Evolutionary conservation across 2,888 invertebrate species (phyloP), one percentile per base, ranked within the genome.

Genomic region (Chrysolina americana): DNA sequence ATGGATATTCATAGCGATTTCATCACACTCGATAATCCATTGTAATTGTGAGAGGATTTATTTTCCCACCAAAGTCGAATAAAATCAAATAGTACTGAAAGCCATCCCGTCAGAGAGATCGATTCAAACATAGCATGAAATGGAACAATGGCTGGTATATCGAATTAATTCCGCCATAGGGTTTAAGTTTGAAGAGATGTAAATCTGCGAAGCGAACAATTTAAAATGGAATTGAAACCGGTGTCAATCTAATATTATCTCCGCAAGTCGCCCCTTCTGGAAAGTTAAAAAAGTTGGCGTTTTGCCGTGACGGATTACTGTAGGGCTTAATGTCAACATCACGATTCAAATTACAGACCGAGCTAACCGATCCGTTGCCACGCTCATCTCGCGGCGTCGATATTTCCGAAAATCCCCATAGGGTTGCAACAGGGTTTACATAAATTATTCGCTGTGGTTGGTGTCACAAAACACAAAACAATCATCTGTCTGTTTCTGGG

Each of bases 281-380:
- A 80, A 82, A 83, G 80, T 81, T 80, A 83, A 86, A 86, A 87
- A 86, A 86, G 86, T 85, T 85, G 85, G 83, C 85, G 84, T 84
- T 85, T 83, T 85, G 81, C 86, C 86, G 86, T 87, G 87, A 87
- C 86, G 86, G 87, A 87, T 87, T 87, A 87, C 86, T 82, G 80
- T 76, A 82, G 85, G 86, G 87, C 87, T 87, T 87, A 87, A 85
- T 87, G 87, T 87, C 87, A 87, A 87, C 87, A 87, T 87, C 87
- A 85, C 85, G 87, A 87, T 87, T 87, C 87, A 85, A 86, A 87
- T 87, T 87, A 86, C 86, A 83, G 83, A 81, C 79, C 80, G 84
- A 83, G 79, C 80, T 81, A 82, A 81, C 81, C 80, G 80, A 81
- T 79, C 75, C 79, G 76, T 65, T 76, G 75, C 76, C 66, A 65